Conservation (phyloP, 1,140 invertebrate genomes). For the Lordiphosa mommai region DNA sequence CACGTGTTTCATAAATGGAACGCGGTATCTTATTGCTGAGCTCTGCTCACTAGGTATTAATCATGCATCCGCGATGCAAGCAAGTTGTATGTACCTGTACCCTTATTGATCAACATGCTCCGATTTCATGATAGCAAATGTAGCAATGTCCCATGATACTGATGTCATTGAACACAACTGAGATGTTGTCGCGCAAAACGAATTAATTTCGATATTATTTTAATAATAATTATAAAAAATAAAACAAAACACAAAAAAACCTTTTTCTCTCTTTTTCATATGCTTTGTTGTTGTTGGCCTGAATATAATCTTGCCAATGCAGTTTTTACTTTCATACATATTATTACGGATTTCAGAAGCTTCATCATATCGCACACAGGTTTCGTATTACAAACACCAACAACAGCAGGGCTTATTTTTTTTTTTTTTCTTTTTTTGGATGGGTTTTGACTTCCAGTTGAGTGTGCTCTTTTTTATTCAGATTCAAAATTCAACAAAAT, state of each 20-base stretch:
- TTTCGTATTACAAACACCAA: conserved; percentile 32
- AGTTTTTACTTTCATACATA: conserved; percentile 25
- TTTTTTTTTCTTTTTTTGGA: too few species aligned
- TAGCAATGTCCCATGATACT: conserved; percentile 12
- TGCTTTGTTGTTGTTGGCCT: conserved; percentile 24
- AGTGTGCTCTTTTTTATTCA: conserved; percentile 26
- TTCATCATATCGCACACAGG: neutral
- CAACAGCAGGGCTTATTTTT: conserved; percentile 13
- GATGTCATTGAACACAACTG: neutral
- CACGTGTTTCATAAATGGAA: conserved; percentile 7
- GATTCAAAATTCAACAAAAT: conserved; percentile 1
- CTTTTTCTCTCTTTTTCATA: neutral
- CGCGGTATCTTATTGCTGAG: conserved; percentile 7
- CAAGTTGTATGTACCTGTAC: conserved; percentile 1
- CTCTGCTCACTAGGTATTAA: conserved; percentile 9
- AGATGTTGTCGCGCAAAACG: too few species aligned
- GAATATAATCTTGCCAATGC: conserved; percentile 45
- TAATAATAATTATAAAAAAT: too few species aligned
- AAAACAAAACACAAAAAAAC: too few species aligned
- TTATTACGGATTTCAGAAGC: conserved; percentile 34
- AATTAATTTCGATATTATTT: too few species aligned
- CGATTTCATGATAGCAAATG: conserved; percentile 8
- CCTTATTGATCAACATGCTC: conserved; percentile 16
- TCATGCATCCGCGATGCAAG: conserved; percentile 10
- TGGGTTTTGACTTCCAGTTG: conserved; percentile 27